Evolutionary conservation across 2,797 vertebrate species (phyloP).

Genomic region (Ciconia nigra): DNA sequence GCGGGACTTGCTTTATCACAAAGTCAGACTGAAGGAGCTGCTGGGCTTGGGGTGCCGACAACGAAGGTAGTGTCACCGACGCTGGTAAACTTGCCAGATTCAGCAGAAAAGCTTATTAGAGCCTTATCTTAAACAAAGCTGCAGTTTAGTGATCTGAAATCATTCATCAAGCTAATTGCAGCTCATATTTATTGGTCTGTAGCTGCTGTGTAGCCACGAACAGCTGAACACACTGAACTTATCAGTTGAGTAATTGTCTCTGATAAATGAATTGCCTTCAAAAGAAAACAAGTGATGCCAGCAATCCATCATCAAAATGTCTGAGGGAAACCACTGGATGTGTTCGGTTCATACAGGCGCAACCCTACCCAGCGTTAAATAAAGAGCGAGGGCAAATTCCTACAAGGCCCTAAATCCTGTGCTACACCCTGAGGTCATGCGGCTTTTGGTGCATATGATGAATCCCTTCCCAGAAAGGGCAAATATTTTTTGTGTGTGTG

Average conservation of each 20-base stretch:
- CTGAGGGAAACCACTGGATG: not conserved
- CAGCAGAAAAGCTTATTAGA: slow-evolving; percentile 3
- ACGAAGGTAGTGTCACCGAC: not conserved
- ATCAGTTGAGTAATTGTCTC: slow-evolving; percentile 59
- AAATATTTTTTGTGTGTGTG: not conserved
- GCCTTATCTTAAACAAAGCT: slow-evolving; percentile 51
- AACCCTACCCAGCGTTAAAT: not conserved
- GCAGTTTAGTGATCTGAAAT: slow-evolving; percentile 61
- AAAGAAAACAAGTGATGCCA: slow-evolving; percentile 40
- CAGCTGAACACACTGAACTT: slow-evolving; percentile 64
- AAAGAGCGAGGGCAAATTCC: not conserved
- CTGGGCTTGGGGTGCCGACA: not conserved
- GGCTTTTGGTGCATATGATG: not conserved
- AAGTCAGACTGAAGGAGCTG: slow-evolving; percentile 9
- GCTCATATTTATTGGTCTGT: slow-evolving; percentile 24
- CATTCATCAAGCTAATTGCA: slow-evolving; percentile 63
- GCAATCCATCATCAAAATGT: slow-evolving; percentile 20
- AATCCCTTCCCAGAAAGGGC: not conserved
- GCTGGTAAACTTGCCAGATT: not conserved
- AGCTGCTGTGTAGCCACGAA: not conserved
- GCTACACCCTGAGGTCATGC: not conserved
- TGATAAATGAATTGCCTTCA: slow-evolving; percentile 61
- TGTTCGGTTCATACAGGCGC: not conserved
- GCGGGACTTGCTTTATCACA: not conserved
- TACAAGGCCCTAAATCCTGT: not conserved